Evolutionary conservation across 2,888 invertebrate species (phyloP).

Genomic region (Pterobdella sp.): DNA sequence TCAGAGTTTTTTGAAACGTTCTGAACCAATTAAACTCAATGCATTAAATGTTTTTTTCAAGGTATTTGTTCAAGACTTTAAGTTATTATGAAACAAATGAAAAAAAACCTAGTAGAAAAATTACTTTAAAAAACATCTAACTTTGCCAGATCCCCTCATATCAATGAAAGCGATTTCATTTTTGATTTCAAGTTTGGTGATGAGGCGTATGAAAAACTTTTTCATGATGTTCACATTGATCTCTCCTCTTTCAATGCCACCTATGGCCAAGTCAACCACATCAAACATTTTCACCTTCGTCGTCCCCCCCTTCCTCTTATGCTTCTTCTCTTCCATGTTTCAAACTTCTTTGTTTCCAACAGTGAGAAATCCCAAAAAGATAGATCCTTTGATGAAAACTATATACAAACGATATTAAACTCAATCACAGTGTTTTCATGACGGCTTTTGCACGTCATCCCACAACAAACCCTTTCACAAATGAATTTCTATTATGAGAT

Average conservation of each 20-base stretch:
- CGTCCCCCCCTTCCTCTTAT: background rate
- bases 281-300: slow-evolving; percentile 17
- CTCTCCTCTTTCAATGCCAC: slow-evolving; percentile 21
- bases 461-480: too few species aligned
- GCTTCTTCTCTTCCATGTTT: slow-evolving; percentile 14
- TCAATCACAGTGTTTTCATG: background rate
- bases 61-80: too few species aligned
- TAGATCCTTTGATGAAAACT: background rate
- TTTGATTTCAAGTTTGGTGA: slow-evolving; percentile 1
- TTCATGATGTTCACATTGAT: slow-evolving; percentile 18
- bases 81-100: too few species aligned
- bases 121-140: background rate
- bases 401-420: background rate
- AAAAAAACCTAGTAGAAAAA: background rate
- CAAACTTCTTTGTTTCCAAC: too few species aligned
- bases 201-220: slow-evolving; percentile 3
- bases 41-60: too few species aligned
- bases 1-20: too few species aligned
- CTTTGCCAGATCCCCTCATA: background rate
- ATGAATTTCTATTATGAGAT: too few species aligned
- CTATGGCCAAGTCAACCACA: slow-evolving; percentile 21
- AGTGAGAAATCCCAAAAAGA: too few species aligned
- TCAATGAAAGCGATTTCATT: slow-evolving; percentile 21
- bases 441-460: background rate
- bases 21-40: too few species aligned